A percentile compares a stretch with the other conserved stretches of the same genome.
Conservation (phyloP, 2,113 vertebrate genomes). For the Corvus cornix region DNA sequence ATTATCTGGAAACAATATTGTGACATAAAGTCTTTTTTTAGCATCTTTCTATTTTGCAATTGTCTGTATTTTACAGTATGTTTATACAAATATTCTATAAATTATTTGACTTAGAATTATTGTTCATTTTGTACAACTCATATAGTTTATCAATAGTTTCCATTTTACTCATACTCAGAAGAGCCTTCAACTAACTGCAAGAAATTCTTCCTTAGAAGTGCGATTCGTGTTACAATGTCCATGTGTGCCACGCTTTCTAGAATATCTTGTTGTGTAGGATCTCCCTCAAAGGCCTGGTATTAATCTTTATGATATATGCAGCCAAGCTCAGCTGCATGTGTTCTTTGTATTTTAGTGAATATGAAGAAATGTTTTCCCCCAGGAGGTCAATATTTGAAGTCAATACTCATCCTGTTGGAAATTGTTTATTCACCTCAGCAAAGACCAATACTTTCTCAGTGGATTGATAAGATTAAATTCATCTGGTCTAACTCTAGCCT, state of each 20-base stretch:
- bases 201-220: not conserved
- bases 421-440: not conserved
- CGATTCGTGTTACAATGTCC: not conserved
- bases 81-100: not conserved
- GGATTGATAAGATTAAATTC: not conserved
- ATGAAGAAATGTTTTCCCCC: not conserved
- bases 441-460: not conserved
- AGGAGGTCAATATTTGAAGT: not conserved
- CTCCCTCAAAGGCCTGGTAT: not conserved
- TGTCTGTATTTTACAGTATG: not conserved
- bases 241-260: not conserved
- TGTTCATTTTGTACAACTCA: not conserved
- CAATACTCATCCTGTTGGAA: not conserved
- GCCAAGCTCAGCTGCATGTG: not conserved
- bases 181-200: not conserved
- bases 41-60: not conserved
- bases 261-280: not conserved
- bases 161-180: not conserved
- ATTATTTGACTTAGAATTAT: not conserved
- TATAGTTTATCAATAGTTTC: not conserved
- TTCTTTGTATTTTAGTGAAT: not conserved
- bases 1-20: not conserved
- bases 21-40: not conserved
- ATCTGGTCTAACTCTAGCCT: not conserved
- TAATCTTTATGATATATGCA: not conserved